phyloP scores from a whole-genome alignment of 2,888 invertebrate species.

The Polia nebulosa region DNA sequence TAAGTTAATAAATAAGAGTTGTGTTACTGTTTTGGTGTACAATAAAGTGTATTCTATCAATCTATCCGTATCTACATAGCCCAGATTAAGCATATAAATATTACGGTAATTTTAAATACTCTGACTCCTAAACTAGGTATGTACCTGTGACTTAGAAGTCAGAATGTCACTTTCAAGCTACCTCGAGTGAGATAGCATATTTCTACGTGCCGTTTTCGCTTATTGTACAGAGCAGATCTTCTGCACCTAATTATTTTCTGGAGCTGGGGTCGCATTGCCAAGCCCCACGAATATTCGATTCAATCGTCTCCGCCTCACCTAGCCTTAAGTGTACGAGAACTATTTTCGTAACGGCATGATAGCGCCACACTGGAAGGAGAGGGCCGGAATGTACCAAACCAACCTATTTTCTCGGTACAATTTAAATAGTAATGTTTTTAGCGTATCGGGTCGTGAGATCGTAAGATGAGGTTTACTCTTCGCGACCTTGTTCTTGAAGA shows the following conservation, averaged over 20 bases:
- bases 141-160: no score
- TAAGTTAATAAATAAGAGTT: no score
- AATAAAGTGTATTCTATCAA: no score
- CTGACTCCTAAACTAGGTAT: no score
- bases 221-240: not conserved
- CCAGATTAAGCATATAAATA: no score
- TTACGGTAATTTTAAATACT: no score
- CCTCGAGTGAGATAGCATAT: no score
- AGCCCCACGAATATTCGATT: constrained; percentile 82
- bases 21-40: no score
- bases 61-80: no score
- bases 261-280: constrained; percentile 71
- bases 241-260: constrained; percentile 8
- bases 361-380: constrained; percentile 72
- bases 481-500: constrained; percentile 4
- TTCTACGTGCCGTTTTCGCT: no score
- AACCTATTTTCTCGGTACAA: constrained; percentile 49
- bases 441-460: constrained; percentile 17
- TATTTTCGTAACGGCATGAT: constrained; percentile 81
- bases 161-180: no score
- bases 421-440: constrained; percentile 53
- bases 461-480: constrained; percentile 7
- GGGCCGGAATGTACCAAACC: constrained; percentile 32
- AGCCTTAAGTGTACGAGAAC: constrained; percentile 79
- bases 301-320: constrained; percentile 77